phyloP scores from a whole-genome alignment of 2,113 vertebrate genomes.

The Promerops cafer region DNA sequence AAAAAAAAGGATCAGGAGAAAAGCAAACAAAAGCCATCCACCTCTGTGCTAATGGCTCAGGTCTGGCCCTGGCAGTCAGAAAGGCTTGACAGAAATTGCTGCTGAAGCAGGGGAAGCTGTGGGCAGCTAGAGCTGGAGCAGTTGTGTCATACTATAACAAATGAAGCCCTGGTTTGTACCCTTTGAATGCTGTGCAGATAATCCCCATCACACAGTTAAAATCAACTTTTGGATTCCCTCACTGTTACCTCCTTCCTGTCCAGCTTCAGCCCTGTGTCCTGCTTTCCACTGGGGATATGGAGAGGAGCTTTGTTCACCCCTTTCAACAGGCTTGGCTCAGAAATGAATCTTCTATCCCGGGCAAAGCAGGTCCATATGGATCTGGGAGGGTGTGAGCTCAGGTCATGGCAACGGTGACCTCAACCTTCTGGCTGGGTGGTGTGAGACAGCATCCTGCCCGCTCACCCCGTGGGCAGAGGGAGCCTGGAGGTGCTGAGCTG shows the following conservation, averaged over 20 bases:
- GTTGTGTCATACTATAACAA: neutral
- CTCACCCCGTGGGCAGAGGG: neutral
- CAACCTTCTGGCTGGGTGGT: neutral
- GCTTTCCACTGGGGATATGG: neutral
- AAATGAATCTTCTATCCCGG: fast-evolving
- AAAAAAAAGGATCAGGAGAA: neutral
- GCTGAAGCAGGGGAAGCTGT: neutral
- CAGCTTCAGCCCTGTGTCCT: neutral
- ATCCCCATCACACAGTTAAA: neutral
- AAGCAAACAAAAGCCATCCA: neutral
- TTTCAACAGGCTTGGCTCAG: neutral
- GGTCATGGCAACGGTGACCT: neutral
- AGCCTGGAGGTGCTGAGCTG: neutral
- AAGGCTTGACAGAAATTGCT: neutral
- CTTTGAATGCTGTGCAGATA: neutral
- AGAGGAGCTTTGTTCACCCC: neutral
- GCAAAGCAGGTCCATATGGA: fast-evolving
- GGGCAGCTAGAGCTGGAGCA: neutral
- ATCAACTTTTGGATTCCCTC: neutral
- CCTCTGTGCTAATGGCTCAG: neutral
- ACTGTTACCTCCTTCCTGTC: neutral
- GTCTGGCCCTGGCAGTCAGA: neutral
- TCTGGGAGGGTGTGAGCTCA: fast-evolving
- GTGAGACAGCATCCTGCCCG: neutral
- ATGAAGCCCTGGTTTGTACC: neutral